phyloP scores from a whole-genome alignment of 2,797 vertebrate species.

The Darevskia nairensis region DNA sequence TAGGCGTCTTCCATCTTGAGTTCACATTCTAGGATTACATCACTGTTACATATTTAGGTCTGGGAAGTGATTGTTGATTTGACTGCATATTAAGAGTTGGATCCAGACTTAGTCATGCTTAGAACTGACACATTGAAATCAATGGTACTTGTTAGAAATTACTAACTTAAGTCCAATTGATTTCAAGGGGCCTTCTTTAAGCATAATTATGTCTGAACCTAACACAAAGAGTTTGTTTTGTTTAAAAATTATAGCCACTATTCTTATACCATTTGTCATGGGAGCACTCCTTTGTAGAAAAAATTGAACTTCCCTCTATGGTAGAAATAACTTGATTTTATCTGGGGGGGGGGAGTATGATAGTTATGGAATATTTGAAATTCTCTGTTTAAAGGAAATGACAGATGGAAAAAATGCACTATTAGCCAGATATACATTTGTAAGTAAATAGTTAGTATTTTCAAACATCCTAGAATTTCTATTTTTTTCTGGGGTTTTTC shows the following conservation, averaged over 20 bases:
- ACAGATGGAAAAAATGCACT: constrained; percentile 54
- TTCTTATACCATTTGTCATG: constrained; percentile 3
- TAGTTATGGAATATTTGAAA: constrained; percentile 33
- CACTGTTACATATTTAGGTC: too few relatives aligned
- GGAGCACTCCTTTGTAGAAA: constrained; percentile 20
- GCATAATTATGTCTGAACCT: too few relatives aligned
- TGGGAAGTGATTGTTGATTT: too few relatives aligned
- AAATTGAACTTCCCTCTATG: constrained; percentile 3
- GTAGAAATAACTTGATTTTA: not conserved
- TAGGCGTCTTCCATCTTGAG: too few relatives aligned
- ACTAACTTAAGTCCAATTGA: too few relatives aligned
- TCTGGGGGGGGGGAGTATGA: not conserved
- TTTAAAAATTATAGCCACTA: not conserved
- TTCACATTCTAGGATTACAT: too few relatives aligned
- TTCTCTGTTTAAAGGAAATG: constrained; percentile 27
- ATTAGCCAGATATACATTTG: constrained; percentile 49
- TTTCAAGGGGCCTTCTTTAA: too few relatives aligned
- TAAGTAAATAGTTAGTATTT: constrained; percentile 72
- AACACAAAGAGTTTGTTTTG: too few relatives aligned
- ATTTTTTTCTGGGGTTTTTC: constrained; percentile 67
- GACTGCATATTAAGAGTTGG: too few relatives aligned
- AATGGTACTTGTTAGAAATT: too few relatives aligned
- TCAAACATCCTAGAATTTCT: constrained; percentile 76
- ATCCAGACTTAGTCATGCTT: too few relatives aligned
- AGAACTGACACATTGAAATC: too few relatives aligned